Evolutionary conservation across 2,888 invertebrate species (phyloP).

Genomic region (Cephus pygmeus): DNA sequence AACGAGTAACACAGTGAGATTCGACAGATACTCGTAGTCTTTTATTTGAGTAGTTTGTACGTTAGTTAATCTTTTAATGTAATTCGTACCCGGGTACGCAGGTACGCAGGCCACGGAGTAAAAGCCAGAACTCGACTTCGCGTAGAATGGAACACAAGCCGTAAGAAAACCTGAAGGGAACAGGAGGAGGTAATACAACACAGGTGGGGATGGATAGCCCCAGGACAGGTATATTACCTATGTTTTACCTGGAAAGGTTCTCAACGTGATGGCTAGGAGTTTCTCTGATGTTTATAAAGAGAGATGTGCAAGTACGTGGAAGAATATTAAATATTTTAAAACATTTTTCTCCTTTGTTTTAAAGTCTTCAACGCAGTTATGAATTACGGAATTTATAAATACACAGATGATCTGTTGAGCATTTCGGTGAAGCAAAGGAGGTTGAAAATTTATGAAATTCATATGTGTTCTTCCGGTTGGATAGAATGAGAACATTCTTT

Average conservation of each 20-base stretch:
- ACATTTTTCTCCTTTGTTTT: not conserved
- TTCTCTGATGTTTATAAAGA: not conserved
- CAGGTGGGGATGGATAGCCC: conserved; percentile 38
- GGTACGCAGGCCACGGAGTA: not conserved
- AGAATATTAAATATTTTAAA: too few species aligned
- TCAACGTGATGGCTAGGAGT: conserved; percentile 27
- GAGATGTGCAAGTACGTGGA: not conserved
- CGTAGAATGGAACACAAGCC: conserved; percentile 12
- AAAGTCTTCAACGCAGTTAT: not conserved
- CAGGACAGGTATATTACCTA: conserved; percentile 50
- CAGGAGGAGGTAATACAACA: conserved; percentile 7
- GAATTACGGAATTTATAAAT: not conserved
- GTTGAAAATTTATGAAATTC: not conserved
- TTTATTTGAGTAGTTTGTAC: not conserved
- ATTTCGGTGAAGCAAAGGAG: not conserved
- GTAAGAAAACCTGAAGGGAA: conserved; percentile 20
- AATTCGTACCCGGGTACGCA: not conserved
- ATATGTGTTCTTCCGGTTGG: not conserved
- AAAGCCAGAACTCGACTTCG: not conserved
- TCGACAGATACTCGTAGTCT: not conserved
- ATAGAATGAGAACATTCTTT: not conserved
- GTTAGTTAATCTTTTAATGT: not conserved
- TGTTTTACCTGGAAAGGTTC: conserved; percentile 47
- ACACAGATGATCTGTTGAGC: not conserved
- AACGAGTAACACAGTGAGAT: not conserved